Conservation (phyloP, 2,113 vertebrate species). For the Numida meleagris region DNA sequence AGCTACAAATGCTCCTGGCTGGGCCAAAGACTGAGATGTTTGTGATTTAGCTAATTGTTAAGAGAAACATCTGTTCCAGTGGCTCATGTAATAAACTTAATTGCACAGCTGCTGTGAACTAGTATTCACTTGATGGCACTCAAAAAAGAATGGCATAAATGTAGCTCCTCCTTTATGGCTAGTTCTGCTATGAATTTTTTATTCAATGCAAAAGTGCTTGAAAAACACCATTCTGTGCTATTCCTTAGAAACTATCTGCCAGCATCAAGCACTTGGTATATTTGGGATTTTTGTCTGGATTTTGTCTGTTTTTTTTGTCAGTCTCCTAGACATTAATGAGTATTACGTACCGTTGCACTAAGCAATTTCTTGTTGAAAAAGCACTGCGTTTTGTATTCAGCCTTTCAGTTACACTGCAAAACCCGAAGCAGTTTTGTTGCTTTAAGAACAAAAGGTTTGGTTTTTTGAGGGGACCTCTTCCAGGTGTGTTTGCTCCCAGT, state of each 20-base stretch:
- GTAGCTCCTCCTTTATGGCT: slow-evolving; percentile 40
- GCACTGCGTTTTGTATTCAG: neutral
- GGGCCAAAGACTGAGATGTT: slow-evolving; percentile 17
- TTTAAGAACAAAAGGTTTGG: neutral
- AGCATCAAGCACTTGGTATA: neutral
- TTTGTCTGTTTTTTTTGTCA: neutral
- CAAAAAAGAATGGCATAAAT: slow-evolving; percentile 4
- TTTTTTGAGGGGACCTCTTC: slow-evolving; percentile 17
- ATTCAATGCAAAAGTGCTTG: neutral
- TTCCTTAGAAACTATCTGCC: neutral
- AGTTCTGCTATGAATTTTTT: slow-evolving; percentile 5
- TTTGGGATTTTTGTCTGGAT: slow-evolving; percentile 15
- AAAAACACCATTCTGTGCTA: neutral
- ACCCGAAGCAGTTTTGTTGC: slow-evolving; percentile 9
- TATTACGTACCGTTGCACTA: neutral
- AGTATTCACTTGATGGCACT: slow-evolving; percentile 13
- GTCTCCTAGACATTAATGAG: neutral
- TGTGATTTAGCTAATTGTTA: slow-evolving; percentile 1
- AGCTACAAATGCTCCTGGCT: slow-evolving; percentile 11
- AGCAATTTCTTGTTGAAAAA: neutral
- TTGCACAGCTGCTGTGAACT: slow-evolving; percentile 34
- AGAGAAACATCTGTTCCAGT: slow-evolving; percentile 40
- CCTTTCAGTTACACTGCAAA: slow-evolving; percentile 26
- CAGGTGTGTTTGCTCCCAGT: slow-evolving; percentile 23
- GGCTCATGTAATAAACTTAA: slow-evolving; percentile 39